Evolutionary conservation across 2,888 invertebrate species (phyloP), one percentile per base, ranked within the genome.

Genomic region (Drosophila paramelanica): DNA sequence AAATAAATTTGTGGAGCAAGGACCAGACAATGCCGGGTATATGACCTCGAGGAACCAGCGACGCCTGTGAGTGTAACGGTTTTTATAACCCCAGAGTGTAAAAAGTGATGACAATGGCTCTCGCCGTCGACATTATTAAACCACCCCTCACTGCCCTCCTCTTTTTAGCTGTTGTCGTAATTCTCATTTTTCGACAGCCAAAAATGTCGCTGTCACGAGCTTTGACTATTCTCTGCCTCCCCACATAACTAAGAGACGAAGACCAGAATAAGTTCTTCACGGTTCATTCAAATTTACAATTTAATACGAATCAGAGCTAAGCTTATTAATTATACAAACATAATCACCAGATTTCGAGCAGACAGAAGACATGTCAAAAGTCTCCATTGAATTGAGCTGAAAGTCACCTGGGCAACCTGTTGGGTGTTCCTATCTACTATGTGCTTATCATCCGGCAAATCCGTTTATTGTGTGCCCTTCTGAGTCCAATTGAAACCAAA

Each of bases 61-160:
- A 64, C 55, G 55, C n/a, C 49, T 41, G 31, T 55, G 31, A 17
- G 10, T 23, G 10, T 14, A 17, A 14, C 43, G 56, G 39, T 42
- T 55, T 27, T 20, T 56, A 57, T 58, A 43, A 50, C 67, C 77
- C 53, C 49, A 10, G 50, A 49, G 67, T 53, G 64, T 61, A 47
- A 23, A 47, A 47, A 56, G 39, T 31, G 27, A 45, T 72, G 68
- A 80, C 69, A 74, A 62, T 53, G 69, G 17, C 49, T 50, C 52
- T 74, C 42, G 43, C n/a, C 25, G 46, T 36, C 36, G 47, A 23
- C 38, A 50, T 53, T 36, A 42, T 42, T 27, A 45, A 27, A 45
- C 17, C n/a, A 5, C 45, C 39, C 47, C 38, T 17, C 39, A 27
- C 27, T 27, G 2, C 7, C 27, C 27, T 7, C 1, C 8, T 31